These are phyloP conservation scores for Fukomys damarensis DNA, from an alignment of 2,113 vertebrate genomes.

Conservation along the genomic window DNA sequence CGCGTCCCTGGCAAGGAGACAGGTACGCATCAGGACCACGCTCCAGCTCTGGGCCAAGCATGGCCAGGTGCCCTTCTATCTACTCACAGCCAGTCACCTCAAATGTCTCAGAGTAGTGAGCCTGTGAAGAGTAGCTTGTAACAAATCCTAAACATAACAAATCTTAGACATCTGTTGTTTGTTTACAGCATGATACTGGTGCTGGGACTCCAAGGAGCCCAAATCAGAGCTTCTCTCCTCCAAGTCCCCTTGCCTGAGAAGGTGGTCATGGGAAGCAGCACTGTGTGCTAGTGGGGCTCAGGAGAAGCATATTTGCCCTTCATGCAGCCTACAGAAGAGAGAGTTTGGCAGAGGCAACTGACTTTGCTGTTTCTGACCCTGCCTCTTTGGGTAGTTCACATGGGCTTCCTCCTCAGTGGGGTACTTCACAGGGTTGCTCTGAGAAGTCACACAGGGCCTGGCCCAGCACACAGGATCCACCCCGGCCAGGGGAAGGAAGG, in stretches of 20 bases:
- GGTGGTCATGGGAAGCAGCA: background rate
- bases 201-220: background rate
- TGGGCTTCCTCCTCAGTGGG: background rate
- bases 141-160: no score
- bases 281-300: background rate
- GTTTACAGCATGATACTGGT: no score
- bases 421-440: background rate
- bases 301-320: background rate
- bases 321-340: background rate
- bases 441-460: background rate
- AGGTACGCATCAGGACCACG: constrained; percentile 78
- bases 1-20: constrained; percentile 94
- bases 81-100: background rate
- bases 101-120: background rate
- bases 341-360: background rate
- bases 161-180: background rate
- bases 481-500: background rate
- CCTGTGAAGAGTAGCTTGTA: background rate
- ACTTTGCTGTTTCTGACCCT: background rate
- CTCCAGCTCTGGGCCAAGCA: background rate
- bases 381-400: background rate
- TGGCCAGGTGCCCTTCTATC: background rate
- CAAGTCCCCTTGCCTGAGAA: no score
- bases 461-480: background rate
- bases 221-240: background rate